These are phyloP conservation scores for Pterostichus niger DNA, from an alignment of 2,888 invertebrate species.

Conservation along the genomic window DNA sequence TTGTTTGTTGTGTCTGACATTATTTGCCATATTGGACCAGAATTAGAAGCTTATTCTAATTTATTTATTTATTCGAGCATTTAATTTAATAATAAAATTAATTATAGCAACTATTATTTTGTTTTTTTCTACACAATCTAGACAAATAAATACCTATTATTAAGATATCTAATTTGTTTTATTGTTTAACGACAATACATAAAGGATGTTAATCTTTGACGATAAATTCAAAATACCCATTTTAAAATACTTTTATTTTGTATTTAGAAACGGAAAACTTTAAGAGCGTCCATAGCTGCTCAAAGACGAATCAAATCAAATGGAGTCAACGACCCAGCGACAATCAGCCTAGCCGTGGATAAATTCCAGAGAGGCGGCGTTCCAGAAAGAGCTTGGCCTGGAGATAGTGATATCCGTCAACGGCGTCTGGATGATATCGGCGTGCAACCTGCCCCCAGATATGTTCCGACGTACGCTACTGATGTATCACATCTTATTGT, in stretches of 20 bases:
- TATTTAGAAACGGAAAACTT: constrained; percentile 91
- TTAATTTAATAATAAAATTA: no score
- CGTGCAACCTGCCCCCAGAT: constrained; percentile 83
- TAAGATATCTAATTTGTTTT: no score
- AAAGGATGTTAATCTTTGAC: no score
- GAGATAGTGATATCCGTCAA: constrained; percentile 82
- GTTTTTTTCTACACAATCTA: no score
- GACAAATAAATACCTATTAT: no score
- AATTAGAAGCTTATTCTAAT: no score
- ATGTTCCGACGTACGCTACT: constrained; percentile 87
- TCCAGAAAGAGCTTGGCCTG: constrained; percentile 84
- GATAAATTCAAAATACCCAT: no score
- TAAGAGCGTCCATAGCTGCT: constrained; percentile 88
- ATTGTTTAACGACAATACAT: no score
- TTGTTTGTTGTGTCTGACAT: no score
- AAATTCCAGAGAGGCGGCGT: constrained; percentile 76
- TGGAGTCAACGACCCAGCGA: constrained; percentile 88
- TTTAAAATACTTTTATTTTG: constrained; percentile 1
- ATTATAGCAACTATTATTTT: no score
- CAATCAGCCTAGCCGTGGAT: constrained; percentile 90
- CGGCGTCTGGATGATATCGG: constrained; percentile 82
- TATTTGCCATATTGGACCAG: no score
- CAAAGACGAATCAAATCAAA: constrained; percentile 90
- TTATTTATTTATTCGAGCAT: no score
- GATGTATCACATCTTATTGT: constrained; percentile 91